phyloP scores from a whole-genome alignment of 2,797 vertebrate species.

The Sebastes matsubarae region DNA sequence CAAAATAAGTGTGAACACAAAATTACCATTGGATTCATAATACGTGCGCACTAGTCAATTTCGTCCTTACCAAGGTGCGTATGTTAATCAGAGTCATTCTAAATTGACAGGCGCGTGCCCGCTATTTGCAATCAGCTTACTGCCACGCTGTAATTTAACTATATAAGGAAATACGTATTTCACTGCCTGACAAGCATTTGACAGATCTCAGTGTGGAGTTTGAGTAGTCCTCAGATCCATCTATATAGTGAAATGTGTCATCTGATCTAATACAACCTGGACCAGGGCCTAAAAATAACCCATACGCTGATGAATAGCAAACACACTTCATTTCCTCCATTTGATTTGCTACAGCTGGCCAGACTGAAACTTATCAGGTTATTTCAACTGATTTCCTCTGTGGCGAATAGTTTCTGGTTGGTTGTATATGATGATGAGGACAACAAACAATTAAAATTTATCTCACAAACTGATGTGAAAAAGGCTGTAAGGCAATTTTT shows the following conservation, averaged over 20 bases:
- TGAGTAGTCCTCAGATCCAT: background rate
- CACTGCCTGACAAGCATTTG: background rate
- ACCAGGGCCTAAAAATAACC: constrained; percentile 67
- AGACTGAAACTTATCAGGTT: constrained; percentile 63
- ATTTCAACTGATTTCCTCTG: constrained; percentile 66
- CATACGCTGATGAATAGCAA: constrained; percentile 66
- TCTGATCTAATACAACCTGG: constrained; percentile 39
- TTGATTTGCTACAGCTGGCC: constrained; percentile 61
- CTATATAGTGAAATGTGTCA: constrained; percentile 26
- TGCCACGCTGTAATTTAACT: background rate
- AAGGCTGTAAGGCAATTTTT: constrained; percentile 8
- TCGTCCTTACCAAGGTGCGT: background rate
- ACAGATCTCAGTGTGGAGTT: background rate
- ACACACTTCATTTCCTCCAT: constrained; percentile 69
- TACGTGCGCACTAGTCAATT: background rate
- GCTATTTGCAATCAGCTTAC: background rate
- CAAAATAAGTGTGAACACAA: background rate
- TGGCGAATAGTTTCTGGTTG: constrained; percentile 53
- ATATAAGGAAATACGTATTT: background rate
- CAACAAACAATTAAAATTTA: constrained; percentile 64
- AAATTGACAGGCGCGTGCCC: background rate
- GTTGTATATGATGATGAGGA: constrained; percentile 50
- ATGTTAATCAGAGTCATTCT: background rate
- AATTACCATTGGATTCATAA: background rate
- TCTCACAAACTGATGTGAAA: constrained; percentile 22